Conservation (phyloP, 2,888 invertebrate species). For the Plutella xylostella region DNA sequence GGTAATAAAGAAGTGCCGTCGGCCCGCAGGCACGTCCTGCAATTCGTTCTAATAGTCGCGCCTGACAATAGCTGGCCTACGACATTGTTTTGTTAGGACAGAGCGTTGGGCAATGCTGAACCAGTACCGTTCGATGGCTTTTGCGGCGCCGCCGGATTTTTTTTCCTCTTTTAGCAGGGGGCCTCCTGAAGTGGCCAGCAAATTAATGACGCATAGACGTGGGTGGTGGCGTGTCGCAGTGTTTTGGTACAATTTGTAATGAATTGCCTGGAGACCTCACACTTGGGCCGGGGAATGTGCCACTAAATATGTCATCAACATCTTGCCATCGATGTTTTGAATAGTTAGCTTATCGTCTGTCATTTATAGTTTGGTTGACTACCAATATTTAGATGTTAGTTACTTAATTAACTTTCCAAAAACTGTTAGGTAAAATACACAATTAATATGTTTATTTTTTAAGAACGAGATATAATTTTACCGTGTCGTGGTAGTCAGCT, state of each 20-base stretch:
- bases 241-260: conserved; percentile 63
- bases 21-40: conserved; percentile 51
- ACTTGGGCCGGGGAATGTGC: conserved; percentile 39
- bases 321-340: background rate
- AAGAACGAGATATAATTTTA: background rate
- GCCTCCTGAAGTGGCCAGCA: conserved; percentile 52
- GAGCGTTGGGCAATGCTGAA: conserved; percentile 46
- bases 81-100: conserved; percentile 57
- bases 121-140: conserved; percentile 13
- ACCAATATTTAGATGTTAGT: no score
- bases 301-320: conserved; percentile 42
- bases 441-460: background rate
- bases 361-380: no score
- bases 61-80: conserved; percentile 37
- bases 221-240: conserved; percentile 43
- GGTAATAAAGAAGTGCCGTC: conserved; percentile 45
- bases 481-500: background rate
- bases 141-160: conserved; percentile 16
- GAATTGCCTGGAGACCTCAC: conserved; percentile 56
- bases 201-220: conserved; percentile 51
- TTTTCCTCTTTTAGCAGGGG: conserved; percentile 48
- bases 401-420: no score
- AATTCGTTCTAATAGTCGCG: conserved; percentile 59
- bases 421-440: no score
- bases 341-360: background rate